Base-by-base conservation (phyloP, 2,113 vertebrate species). In the Acrocephalus kingi region DNA sequence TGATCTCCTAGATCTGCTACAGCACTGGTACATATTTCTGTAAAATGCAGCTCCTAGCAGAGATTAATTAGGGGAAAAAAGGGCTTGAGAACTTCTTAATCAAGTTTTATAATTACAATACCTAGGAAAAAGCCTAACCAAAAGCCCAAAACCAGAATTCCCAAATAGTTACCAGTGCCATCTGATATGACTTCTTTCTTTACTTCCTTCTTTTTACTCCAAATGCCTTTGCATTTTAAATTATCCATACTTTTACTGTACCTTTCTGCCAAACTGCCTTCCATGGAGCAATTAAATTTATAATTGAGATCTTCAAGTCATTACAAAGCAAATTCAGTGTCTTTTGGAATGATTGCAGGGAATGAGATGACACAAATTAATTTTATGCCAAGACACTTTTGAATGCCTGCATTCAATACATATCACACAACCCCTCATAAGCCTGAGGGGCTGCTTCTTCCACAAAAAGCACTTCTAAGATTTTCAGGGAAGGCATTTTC, bases 281-380 rank as follows among this genome's bases (percentile, higher is more conserved):
- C 48, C 84, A 59, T 78, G 82, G 69, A 77, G 67, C 59, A 93
- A 84, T 90, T 94, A 92, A 91, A 88, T 33, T 33, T n/a, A 41
- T 74, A 93, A 90, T 75, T 85, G 90, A 88, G 82, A 77, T 63
- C 37, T 62, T 91, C 51, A 90, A 86, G 56, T 83, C 71, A 80
- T 84, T 59, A 91, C 59, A 85, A 95, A 48, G 35, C 63, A 91
- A 83, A 92, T 61, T 77, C 43, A 80, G 33, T 52, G 67, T 45
- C 49, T 85, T 85, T 94, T 77, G 56, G 45, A 94, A 85, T 61
- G 39, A n/a, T 81, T 94, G 45, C 27, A 55, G 68, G 63, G 63
- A 88, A 66, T 74, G 75, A 91, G 59, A 69, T 49, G 84, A 79
- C 49, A 94, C 61, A 79, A 93, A 94, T 80, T 41, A 76, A 71